Percentiles rank a stretch among this genome's conserved stretches.
phyloP scores from a whole-genome alignment of 1,140 invertebrate genomes.

The Pachypsylla venusta region DNA sequence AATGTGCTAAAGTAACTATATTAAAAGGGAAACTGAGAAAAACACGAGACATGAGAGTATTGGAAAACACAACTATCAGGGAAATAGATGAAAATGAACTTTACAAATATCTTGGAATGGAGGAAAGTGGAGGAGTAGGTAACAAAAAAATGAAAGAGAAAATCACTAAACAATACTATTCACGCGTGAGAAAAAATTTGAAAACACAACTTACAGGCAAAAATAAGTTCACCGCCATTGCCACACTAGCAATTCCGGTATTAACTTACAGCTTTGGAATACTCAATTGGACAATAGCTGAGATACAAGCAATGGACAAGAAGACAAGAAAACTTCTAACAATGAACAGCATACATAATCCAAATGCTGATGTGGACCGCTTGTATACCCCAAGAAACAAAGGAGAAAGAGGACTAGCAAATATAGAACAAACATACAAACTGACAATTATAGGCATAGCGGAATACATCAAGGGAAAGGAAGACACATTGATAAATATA shows the following conservation, averaged over 20 bases:
- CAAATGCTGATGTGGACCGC: slow-evolving; percentile 16
- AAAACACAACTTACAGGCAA: background rate
- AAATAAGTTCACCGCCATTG: slow-evolving; percentile 2
- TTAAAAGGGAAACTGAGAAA: too few species aligned
- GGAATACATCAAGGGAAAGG: background rate
- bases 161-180: background rate
- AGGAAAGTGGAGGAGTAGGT: background rate
- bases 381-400: slow-evolving; percentile 11
- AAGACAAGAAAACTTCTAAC: slow-evolving; percentile 17
- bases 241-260: background rate
- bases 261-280: slow-evolving; percentile 7
- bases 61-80: slow-evolving; percentile 1
- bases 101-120: slow-evolving; percentile 10
- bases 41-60: too few species aligned
- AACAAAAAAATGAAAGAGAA: background rate
- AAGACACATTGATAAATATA: background rate
- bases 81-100: background rate
- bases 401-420: slow-evolving; percentile 10
- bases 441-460: background rate
- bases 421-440: background rate
- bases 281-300: background rate
- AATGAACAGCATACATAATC: slow-evolving; percentile 12
- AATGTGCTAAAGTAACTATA: too few species aligned
- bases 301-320: slow-evolving; percentile 10
- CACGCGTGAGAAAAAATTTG: background rate